A percentile compares a stretch with the other conserved stretches of the same genome.
phyloP scores from a whole-genome alignment of 2,113 vertebrate genomes.

The Chitala chitala region DNA sequence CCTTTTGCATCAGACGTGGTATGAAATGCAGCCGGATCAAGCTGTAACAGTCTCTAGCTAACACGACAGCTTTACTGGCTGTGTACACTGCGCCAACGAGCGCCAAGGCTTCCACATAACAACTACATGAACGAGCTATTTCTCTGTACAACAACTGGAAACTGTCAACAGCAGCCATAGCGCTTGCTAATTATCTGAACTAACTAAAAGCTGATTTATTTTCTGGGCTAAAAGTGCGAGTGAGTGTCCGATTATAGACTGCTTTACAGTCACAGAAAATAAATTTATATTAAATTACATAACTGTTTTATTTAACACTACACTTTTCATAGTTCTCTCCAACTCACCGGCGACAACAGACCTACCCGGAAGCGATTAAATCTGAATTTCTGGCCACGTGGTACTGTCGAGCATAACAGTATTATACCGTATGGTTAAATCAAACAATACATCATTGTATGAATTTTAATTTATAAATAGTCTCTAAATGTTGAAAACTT shows the following conservation, averaged over 20 bases:
- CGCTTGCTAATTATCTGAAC: conserved; percentile 11
- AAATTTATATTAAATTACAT: background rate
- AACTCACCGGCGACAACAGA: background rate
- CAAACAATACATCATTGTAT: too few species aligned
- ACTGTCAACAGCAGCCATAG: conserved; percentile 90
- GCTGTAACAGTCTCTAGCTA: conserved; percentile 68
- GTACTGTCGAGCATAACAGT: background rate
- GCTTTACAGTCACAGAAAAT: background rate
- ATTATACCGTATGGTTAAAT: too few species aligned
- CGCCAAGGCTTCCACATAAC: conserved; percentile 78
- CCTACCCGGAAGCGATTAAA: conserved; percentile 19
- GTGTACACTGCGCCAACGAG: conserved; percentile 83
- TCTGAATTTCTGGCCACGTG: background rate
- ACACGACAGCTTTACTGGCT: conserved; percentile 59
- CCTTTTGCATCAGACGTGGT: conserved; percentile 62
- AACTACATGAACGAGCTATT: conserved; percentile 75
- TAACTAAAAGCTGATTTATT: background rate
- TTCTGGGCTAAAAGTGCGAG: background rate
- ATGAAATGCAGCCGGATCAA: conserved; percentile 73
- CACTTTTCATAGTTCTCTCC: background rate
- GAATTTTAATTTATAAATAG: too few species aligned
- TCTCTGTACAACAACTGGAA: conserved; percentile 82
- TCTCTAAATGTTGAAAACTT: too few species aligned
- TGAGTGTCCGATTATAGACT: too few species aligned
- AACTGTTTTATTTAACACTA: background rate